Percentiles rank a stretch among this genome's conserved stretches.
Evolutionary conservation across 2,113 vertebrate genomes (phyloP).

Genomic region (Ellobius talpinus): DNA sequence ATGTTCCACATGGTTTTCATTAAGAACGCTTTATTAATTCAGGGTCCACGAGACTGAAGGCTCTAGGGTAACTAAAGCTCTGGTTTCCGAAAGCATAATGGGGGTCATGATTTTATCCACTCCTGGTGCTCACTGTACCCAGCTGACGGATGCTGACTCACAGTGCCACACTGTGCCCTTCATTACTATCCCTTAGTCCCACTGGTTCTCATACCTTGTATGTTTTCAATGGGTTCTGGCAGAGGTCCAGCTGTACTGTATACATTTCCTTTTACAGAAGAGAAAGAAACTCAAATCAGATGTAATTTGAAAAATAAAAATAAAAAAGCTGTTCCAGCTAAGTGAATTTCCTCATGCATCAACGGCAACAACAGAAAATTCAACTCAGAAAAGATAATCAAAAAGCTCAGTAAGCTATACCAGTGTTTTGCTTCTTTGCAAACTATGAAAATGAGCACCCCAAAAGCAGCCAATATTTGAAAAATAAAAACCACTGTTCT

Average conservation of each 20-base stretch:
- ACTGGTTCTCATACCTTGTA: slow-evolving; percentile 86
- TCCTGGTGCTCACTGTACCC: slow-evolving; percentile 66
- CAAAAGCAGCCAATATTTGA: slow-evolving; percentile 41
- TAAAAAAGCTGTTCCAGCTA: slow-evolving; percentile 7
- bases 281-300: slow-evolving; percentile 73
- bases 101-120: slow-evolving; percentile 72
- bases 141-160: slow-evolving; percentile 79
- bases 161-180: slow-evolving; percentile 75
- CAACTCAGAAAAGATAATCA: slow-evolving; percentile 7
- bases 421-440: background rate
- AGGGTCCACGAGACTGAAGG: slow-evolving; percentile 69
- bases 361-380: background rate
- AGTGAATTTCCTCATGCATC: slow-evolving; percentile 37
- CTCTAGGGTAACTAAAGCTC: slow-evolving; percentile 73
- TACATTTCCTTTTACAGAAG: slow-evolving; percentile 83
- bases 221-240: slow-evolving; percentile 80
- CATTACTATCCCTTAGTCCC: slow-evolving; percentile 81
- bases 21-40: slow-evolving; percentile 73
- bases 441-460: background rate
- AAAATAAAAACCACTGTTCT: background rate
- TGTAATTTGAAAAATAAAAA: background rate
- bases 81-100: slow-evolving; percentile 81
- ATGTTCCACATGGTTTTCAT: slow-evolving; percentile 61
- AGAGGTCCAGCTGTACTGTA: slow-evolving; percentile 82
- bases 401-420: background rate